These are phyloP conservation scores for Dioctria linearis DNA, from an alignment of 2,888 invertebrate species.

Conservation along the genomic window DNA sequence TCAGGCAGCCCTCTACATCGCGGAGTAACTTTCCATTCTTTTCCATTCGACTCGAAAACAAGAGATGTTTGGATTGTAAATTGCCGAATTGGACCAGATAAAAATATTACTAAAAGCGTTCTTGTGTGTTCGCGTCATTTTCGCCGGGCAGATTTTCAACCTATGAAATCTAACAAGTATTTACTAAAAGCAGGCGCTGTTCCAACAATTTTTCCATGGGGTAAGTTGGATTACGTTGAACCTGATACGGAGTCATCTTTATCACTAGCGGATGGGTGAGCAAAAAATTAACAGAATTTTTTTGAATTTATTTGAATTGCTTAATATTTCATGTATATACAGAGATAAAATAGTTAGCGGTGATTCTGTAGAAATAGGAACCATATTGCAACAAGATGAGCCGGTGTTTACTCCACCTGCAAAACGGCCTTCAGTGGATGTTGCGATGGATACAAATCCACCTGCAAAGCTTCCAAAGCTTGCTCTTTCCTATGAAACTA, in stretches of 20 bases:
- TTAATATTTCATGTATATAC: background rate
- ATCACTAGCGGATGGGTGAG: background rate
- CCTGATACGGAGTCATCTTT: constrained; percentile 61
- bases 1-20: constrained; percentile 70
- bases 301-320: background rate
- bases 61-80: constrained; percentile 78
- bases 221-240: constrained; percentile 65
- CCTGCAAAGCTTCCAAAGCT: constrained; percentile 46
- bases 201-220: constrained; percentile 82
- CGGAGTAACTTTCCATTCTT: constrained; percentile 84
- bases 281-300: background rate
- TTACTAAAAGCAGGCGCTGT: constrained; percentile 80
- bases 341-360: background rate
- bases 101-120: constrained; percentile 74
- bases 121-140: constrained; percentile 85
- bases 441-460: background rate
- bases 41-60: constrained; percentile 77
- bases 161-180: constrained; percentile 80
- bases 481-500: background rate
- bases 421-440: background rate
- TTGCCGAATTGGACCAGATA: constrained; percentile 73
- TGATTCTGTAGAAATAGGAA: background rate
- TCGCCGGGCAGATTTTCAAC: constrained; percentile 80
- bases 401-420: background rate
- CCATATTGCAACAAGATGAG: background rate